These are phyloP conservation scores for Rhogogaster chlorosoma DNA, from an alignment of 2,888 invertebrate species.

Conservation along the genomic window DNA sequence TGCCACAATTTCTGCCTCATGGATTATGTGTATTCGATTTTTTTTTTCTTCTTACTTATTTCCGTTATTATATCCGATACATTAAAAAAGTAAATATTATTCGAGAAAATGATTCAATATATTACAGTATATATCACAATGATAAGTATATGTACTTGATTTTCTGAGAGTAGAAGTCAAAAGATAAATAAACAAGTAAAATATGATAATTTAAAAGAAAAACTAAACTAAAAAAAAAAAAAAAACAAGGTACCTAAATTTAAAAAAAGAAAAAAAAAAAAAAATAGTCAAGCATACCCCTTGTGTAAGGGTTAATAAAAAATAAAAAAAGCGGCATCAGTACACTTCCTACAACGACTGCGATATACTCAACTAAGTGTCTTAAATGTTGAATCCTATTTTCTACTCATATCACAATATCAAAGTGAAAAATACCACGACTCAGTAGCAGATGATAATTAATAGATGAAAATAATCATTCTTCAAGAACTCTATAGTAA, in stretches of 20 bases:
- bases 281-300: conserved; percentile 19
- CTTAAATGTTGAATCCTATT: conserved; percentile 71
- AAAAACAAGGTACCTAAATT: not conserved
- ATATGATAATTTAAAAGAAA: not conserved
- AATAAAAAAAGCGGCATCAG: conserved; percentile 59
- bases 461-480: conserved; percentile 15
- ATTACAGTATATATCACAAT: not conserved
- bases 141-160: not conserved
- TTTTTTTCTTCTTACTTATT: not conserved
- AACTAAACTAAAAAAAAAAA: not conserved
- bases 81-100: not conserved
- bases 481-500: conserved; percentile 16
- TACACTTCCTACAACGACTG: conserved; percentile 60
- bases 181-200: not conserved
- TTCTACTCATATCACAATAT: conserved; percentile 56
- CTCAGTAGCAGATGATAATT: not conserved
- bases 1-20: conserved; percentile 24
- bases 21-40: not conserved
- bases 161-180: not conserved
- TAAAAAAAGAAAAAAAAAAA: not conserved
- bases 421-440: not conserved
- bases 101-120: not conserved
- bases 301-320: not conserved
- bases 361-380: conserved; percentile 70
- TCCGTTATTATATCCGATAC: no score